A percentile compares a stretch with the other conserved stretches of the same genome.
Conservation (phyloP, 2,888 invertebrate genomes). For the Hemicrepidius hirtus region DNA sequence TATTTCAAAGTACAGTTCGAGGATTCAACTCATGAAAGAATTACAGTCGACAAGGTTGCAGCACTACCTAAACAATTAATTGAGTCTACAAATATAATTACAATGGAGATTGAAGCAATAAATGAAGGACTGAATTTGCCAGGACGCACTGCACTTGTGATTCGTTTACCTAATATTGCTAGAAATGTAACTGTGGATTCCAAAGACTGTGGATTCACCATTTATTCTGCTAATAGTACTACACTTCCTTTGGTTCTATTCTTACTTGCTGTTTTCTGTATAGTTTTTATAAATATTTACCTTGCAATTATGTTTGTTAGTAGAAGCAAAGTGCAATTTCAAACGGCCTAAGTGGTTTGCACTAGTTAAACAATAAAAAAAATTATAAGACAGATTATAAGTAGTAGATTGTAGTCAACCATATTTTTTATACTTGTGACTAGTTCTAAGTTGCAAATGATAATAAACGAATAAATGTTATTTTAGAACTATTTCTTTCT, state of each 20-base stretch:
- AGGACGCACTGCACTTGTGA: conserved; percentile 35
- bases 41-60: conserved; percentile 2
- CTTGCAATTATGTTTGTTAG: conserved; percentile 35
- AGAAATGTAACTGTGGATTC: neutral
- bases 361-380: too few relatives aligned
- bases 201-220: neutral
- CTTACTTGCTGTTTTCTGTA: conserved; percentile 13
- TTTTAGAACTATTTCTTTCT: too few relatives aligned
- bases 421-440: too few relatives aligned
- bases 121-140: conserved; percentile 23
- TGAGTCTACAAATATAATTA: conserved; percentile 14
- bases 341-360: neutral
- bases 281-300: conserved; percentile 34
- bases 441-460: too few relatives aligned
- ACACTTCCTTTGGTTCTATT: conserved; percentile 11
- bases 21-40: neutral
- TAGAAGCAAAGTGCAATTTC: neutral
- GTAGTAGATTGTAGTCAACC: too few relatives aligned
- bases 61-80: conserved; percentile 7
- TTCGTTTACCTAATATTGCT: conserved; percentile 14
- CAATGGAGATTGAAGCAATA: conserved; percentile 29
- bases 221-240: neutral
- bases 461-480: too few relatives aligned
- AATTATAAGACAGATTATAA: too few relatives aligned
- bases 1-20: conserved; percentile 21